Evolutionary conservation across 2,797 vertebrate genomes (phyloP), one percentile per base, ranked within the genome.

Genomic region (Epinephelus awoara): DNA sequence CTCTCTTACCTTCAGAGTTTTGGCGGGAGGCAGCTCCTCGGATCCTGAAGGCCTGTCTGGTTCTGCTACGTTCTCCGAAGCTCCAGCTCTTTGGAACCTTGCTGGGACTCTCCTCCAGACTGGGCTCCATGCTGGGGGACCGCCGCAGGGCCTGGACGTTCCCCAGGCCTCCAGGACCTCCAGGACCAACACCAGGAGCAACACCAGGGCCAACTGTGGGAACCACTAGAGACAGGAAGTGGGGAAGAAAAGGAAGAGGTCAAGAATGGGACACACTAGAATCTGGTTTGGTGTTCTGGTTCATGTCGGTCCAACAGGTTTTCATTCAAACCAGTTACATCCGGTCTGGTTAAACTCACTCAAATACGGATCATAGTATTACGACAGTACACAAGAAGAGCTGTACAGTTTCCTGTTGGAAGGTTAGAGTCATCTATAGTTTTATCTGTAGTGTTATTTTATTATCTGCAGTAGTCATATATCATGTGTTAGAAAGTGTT

Each of bases 11-110:
- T 96, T 99, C 98, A 0, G 98, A 99, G 92, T 99, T 98, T 70
- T 99, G 98, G 5, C 98, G 94, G 0, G 98, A 99, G 0, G 98
- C 96, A 0, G 97, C 96, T 5, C 98, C 98, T 91, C 97, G 96
- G 90, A 98, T 97, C 67, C 96, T 97, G 94, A 99, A 99, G 19
- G 97, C 97, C 64, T 98, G 97, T 38, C 97, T 92, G 0, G 96
- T 95, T 38, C 98, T 95, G 88, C 95, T 96, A 49, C 97, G 96
- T 64, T 99, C 97, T 29, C 97, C 96, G 0, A 99, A 99, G 90
- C 98, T 99, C 96, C 97, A 97, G 92, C 97, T 99, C 93, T 99
- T 99, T 77, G 97, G 98, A 59, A 99, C 97, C 86, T 99, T 99
- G 88, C 97, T 97, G 0, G 98, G 98, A 87, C 98, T 99, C 86